Evolutionary conservation across 2,888 invertebrate species (phyloP), one percentile per base, ranked within the genome.

Genomic region (Pseudanteris insignis): DNA sequence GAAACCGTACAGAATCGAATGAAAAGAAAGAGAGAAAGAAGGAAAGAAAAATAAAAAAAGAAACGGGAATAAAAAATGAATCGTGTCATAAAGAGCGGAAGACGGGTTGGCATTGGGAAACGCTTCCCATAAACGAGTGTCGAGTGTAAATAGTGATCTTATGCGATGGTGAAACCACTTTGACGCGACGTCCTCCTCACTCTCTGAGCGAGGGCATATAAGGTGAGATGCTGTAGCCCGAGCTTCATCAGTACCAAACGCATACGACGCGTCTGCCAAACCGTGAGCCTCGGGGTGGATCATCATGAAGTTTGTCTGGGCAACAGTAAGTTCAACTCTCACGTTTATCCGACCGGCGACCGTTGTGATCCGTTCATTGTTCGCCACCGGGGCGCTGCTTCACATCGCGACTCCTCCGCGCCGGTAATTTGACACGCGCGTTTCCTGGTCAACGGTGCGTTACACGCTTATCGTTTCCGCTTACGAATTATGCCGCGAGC

Each of bases 201-300:
- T 64, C 69, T 63, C 66, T 60, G 67, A 67, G 75, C 75, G 78
- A 79, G 74, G 79, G 78, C 79, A 78, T 78, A 78, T 79, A 78
- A 79, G 78, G 78, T 75, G 77, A 76, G 79, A 79, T 79, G 78
- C 74, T 75, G 78, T 70, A 68, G 74, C 65, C 69, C 69, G 70
- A 53, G 72, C 77, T 74, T 73, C 76, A 76, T 75, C 76, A 78
- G 78, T 77, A 72, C 70, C 71, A 75, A 76, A 74, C 77, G 74
- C 67, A 77, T 74, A 70, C 74, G 75, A 72, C 72, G 69, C 70
- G 75, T 73, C 69, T 67, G 66, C 67, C 68, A 70, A 70, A 70
- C 70, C 67, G 68, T 65, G 64, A 68, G 72, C 70, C 70, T 70
- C 38, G 58, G 71, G 65, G 70, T 70, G 68, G 66, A 61, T 61